Base-by-base conservation (phyloP, 2,797 vertebrate species). In the Coreius guichenoti region DNA sequence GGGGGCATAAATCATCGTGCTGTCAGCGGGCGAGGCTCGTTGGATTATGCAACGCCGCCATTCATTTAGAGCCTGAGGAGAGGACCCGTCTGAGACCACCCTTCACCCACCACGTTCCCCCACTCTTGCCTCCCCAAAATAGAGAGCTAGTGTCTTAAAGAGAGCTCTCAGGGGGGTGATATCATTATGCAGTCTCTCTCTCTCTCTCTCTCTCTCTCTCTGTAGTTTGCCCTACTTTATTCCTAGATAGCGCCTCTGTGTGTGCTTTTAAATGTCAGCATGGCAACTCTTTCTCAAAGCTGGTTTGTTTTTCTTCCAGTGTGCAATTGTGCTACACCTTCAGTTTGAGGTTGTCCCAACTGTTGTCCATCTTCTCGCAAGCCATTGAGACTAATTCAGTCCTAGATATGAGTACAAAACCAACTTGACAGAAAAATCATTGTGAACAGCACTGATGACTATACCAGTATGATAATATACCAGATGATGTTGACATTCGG, bases 1-100 rank as follows among this genome's bases (percentile, higher is more conserved):
- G 94, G 91, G 95, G 94, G 95, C 96, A 97, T 97, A 97, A 97
- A 97, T 97, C 96, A 97, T 96, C 88, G 93, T 93, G 94, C 95
- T 97, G 96, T 97, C 96, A 97, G 94, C 92, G 91, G 45, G 91
- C 89, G 87, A 92, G 90, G 94, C 94, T 92, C 93, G 93, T 93
- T 90, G 93, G 95, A 96, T 96, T 96, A 96, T 95, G 95, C 96
- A 96, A 96, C 92, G 94, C 94, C 93, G 94, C 94, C 95, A 94
- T 96, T 94, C 95, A 93, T 95, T 95, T 94, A 94, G 93, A 95
- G 94, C 90, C 85, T 43, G 82, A 87, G 74, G 88, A 88, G 85
- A 86, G 84, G 81, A 86, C 79, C 88, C 85, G 81, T 88, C 82
- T 88, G 84, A 87, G 90, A 95, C 95, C 95, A 96, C 89, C 75